Evolutionary conservation across 2,888 invertebrate genomes (phyloP), one percentile per base, ranked within the genome.

Genomic region (Seira musarum): DNA sequence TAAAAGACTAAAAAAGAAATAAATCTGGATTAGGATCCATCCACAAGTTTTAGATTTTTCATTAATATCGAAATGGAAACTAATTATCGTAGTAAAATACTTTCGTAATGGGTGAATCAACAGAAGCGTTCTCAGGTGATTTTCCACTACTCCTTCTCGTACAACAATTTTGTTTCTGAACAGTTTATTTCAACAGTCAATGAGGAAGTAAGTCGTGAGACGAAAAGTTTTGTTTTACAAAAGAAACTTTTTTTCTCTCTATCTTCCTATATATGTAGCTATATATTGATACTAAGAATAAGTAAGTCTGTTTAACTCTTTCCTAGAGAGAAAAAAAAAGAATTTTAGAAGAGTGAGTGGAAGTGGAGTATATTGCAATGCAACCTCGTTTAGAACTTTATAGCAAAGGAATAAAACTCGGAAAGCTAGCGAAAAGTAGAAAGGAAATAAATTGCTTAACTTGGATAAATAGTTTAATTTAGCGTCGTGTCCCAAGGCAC

Each of bases 401-500:
- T n/a, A 30, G 30, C 30, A 49, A 49, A 8, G 8, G n/a, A 60
- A 60, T 10, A 21, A 60, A 67, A 24, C 57, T 19, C 19, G 53
- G 25, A 53, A 57, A 67, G 66, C 53, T 57, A 67, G 66, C 60
- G 66, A 49, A 73, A 74, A 57, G 66, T 17, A 53, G 63, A 64
- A 46, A 22, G 64, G 72, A 49, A 69, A 69, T 21, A 57, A 68
- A 70, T 75, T 74, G 74, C 70, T 80, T 40, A 66, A 75, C 61
- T 80, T 80, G 80, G 66, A 80, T 80, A 80, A 80, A 80, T 80
- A 80, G 80, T 80, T 80, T 80, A 80, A 80, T 80, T 80, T 80
- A 75, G 75, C 80, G 75, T 80, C 73, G 69, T 80, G 70, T 75
- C 80, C 80, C 80, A 71, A 30, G 80, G 75, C 80, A 70, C 75